A percentile compares a stretch with the other conserved stretches of the same genome.
Evolutionary conservation across 1,140 invertebrate genomes (phyloP).

Genomic region (Coptotermes formosanus): DNA sequence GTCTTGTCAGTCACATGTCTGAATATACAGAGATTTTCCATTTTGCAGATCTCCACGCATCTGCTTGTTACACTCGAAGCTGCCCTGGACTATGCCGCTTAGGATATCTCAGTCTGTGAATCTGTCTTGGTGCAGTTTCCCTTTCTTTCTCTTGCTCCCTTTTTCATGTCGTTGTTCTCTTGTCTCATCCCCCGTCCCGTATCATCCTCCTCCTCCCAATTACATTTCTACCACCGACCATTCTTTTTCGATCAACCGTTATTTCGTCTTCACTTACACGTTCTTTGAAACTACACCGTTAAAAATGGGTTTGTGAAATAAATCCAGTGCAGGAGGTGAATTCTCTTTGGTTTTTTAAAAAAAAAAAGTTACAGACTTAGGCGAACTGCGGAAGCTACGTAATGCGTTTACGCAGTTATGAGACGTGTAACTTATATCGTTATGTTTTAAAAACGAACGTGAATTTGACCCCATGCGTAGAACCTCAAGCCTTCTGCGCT

Average conservation of each 20-base stretch:
- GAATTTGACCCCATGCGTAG: no score
- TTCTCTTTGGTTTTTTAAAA: no score
- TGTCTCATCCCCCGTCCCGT: background rate
- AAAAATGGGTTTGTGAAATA: background rate
- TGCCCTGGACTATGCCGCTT: background rate
- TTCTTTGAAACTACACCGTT: background rate
- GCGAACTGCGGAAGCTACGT: no score
- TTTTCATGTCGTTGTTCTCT: background rate
- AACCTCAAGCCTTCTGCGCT: no score
- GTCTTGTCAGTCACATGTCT: background rate
- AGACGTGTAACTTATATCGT: no score
- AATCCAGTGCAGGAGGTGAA: no score
- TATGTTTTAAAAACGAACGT: no score
- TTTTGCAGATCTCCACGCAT: background rate
- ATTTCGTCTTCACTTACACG: background rate
- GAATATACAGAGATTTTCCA: background rate
- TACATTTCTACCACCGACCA: background rate
- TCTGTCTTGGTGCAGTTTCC: background rate
- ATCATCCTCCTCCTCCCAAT: background rate
- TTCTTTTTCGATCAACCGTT: slow-evolving; percentile 6
- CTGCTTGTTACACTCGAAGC: background rate
- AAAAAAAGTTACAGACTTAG: no score
- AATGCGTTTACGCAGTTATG: no score
- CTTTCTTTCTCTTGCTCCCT: background rate
- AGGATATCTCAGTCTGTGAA: background rate